phyloP scores from a whole-genome alignment of 2,888 invertebrate genomes.

The Cabera pusaria region DNA sequence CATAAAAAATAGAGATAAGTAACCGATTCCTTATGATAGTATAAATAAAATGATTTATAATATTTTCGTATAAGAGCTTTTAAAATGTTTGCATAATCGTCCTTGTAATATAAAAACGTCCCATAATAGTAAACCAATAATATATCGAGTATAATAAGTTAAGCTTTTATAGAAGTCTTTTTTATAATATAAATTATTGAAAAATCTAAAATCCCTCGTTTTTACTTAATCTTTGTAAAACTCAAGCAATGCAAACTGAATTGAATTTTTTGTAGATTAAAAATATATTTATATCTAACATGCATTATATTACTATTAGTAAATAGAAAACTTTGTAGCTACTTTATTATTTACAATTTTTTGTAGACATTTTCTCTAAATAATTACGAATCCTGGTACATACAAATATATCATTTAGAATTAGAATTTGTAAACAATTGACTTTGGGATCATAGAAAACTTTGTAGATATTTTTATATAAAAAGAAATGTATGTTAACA shows the following conservation, averaged over 20 bases:
- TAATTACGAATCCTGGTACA: too few relatives aligned
- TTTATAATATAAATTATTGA: background rate
- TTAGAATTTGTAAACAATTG: constrained; percentile 5
- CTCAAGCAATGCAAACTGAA: constrained; percentile 20
- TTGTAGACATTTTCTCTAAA: too few relatives aligned
- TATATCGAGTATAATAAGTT: constrained; percentile 10
- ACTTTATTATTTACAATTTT: constrained; percentile 57
- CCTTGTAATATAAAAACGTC: constrained; percentile 13
- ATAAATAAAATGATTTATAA: constrained; percentile 4
- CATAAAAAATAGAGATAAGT: too few relatives aligned
- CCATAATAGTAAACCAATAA: too few relatives aligned
- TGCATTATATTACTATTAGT: constrained; percentile 20
- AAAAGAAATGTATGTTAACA: constrained; percentile 12
- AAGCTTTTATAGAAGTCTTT: constrained; percentile 17
- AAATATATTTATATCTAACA: background rate
- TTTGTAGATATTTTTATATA: constrained; percentile 53
- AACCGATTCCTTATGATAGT: constrained; percentile 8
- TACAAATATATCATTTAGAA: background rate
- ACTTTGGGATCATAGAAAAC: constrained; percentile 45
- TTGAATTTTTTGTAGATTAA: constrained; percentile 15
- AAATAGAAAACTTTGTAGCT: constrained; percentile 52
- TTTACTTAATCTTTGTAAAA: constrained; percentile 1
- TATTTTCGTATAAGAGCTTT: constrained; percentile 5
- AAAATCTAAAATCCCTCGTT: too few relatives aligned
- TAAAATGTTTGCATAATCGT: constrained; percentile 10